phyloP scores from a whole-genome alignment of 2,797 vertebrate species.

The Bucorvus abyssinicus region DNA sequence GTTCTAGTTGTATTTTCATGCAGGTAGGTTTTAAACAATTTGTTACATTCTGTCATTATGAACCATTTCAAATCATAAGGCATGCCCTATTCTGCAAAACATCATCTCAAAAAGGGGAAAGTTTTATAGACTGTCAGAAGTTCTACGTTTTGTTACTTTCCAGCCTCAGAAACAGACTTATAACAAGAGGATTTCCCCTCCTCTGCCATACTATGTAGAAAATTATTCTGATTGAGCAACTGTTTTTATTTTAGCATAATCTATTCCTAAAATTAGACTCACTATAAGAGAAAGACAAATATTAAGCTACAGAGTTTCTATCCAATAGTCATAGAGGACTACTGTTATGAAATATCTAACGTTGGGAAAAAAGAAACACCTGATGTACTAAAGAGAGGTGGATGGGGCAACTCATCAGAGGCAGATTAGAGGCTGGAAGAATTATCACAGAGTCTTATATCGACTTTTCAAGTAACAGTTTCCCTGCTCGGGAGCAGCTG shows the following conservation, averaged over 20 bases:
- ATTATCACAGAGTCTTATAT: not conserved
- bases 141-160: not conserved
- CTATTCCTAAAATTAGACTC: not conserved
- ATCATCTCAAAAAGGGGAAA: not conserved
- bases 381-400: not conserved
- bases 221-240: not conserved
- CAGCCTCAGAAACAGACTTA: not conserved
- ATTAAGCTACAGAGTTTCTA: not conserved
- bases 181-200: fast-evolving
- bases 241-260: not conserved
- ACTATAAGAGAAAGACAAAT: not conserved
- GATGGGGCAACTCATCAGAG: not conserved
- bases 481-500: not conserved
- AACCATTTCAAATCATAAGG: not conserved
- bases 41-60: not conserved
- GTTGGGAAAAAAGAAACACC: not conserved
- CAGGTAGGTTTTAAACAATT: not conserved
- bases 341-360: not conserved
- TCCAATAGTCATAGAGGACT: not conserved
- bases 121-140: not conserved
- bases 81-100: not conserved
- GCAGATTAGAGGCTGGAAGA: not conserved
- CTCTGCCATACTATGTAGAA: not conserved
- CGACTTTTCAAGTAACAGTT: not conserved
- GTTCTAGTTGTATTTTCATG: not conserved